Evolutionary conservation across 1,140 invertebrate genomes (phyloP), one percentile per base, ranked within the genome.

Genomic region (Pogonus chalceus): DNA sequence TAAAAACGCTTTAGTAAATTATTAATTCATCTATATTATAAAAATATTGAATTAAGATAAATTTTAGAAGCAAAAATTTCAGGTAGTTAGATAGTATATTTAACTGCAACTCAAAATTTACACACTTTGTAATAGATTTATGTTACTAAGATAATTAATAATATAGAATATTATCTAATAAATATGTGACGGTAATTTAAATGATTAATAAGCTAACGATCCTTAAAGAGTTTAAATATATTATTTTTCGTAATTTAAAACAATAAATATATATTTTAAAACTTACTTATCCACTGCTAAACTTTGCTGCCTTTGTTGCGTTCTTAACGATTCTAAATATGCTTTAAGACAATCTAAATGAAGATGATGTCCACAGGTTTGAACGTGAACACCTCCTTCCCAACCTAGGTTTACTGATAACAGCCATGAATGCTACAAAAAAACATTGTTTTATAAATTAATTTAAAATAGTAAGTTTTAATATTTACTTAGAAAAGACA

Each of bases 331-430:
- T 55, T 83, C 79, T 46, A 94, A 73, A 74, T 96, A 98, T 0
- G 89, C 85, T 66, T 86, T 85, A 57, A 94, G 81, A 72, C 94
- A 98, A 65, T 91, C 88, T 52, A 96, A 76, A 73, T 98, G 94
- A 24, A 98, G 74, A 70, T 96, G 91, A 72, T 98, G 94, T 10
- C 93, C 94, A 75, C 94, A 97, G 1, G 92, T 93, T 73, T 94
- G 90, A n/a, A 94, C 89, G 68, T 92, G 85, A 18, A 96, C 88
- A 23, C 93, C 93, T 54, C 90, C 90, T 69, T 93, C 89, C 85
- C 90, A 95, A 2, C 91, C 90, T 59, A 88, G 82, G 69, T 90
- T 92, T 20, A 94, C 79, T 1, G 89, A 86, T 43, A 91, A 67
- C 64, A 90, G 78, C 85, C 88, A 93, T 0, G 89, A 90, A 56